These are phyloP conservation scores for Chalcis sispes DNA, from an alignment of 2,888 invertebrate genomes.

Conservation along the genomic window DNA sequence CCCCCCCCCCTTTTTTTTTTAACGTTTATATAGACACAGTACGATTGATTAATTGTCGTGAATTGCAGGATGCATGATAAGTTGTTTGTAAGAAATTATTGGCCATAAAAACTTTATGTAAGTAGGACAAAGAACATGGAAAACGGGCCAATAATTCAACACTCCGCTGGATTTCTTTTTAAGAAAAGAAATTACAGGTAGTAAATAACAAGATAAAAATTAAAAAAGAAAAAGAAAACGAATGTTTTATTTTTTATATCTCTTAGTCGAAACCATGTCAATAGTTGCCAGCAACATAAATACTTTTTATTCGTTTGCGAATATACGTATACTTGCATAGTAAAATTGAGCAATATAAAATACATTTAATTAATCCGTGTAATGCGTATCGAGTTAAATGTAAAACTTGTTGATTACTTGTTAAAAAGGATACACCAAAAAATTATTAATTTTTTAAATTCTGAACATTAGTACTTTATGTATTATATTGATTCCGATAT, in stretches of 20 bases:
- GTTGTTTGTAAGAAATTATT: constrained; percentile 10
- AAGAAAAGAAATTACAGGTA: no score
- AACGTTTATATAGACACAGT: no score
- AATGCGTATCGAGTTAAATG: no score
- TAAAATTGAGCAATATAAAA: not conserved
- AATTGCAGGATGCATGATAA: constrained; percentile 26
- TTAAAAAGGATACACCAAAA: no score
- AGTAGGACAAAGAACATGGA: constrained; percentile 8
- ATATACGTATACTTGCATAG: not conserved
- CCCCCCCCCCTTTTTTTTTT: no score
- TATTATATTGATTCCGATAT: no score
- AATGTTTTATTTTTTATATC: not conserved
- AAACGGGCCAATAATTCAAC: constrained; percentile 10
- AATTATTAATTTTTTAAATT: no score
- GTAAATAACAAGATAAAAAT: constrained; percentile 2
- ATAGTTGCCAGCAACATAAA: not conserved
- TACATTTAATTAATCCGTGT: no score
- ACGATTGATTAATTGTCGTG: constrained; percentile 37
- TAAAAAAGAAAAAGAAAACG: no score
- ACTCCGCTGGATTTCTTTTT: not conserved
- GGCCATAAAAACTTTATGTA: constrained; percentile 14
- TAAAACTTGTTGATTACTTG: no score
- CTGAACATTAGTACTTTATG: no score
- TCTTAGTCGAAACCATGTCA: not conserved
- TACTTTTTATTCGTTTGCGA: not conserved